These are phyloP conservation scores for Lepilemur ruficaudatus DNA, from an alignment of 2,797 vertebrate species.

Conservation along the genomic window DNA sequence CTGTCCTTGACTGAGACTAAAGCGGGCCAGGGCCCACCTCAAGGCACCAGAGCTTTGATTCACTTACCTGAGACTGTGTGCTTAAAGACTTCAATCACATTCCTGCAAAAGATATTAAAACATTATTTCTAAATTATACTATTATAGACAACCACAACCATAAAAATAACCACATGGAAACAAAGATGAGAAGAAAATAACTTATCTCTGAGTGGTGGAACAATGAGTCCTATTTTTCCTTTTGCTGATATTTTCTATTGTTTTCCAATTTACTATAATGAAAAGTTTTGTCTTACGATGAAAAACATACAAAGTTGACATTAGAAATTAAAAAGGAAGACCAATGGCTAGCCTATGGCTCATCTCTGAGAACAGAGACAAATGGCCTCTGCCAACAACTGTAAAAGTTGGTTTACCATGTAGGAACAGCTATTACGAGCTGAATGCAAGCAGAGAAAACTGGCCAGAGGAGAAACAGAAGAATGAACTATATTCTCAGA, in stretches of 20 bases:
- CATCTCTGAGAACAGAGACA: neutral
- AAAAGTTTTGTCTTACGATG: neutral
- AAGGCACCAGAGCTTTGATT: neutral
- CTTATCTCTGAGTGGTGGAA: neutral
- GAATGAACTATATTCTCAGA: neutral
- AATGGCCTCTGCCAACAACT: neutral
- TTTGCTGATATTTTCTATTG: neutral
- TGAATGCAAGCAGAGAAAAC: neutral
- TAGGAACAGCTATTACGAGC: neutral
- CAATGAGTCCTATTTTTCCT: neutral
- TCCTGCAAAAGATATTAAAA: neutral
- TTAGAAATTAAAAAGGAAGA: neutral
- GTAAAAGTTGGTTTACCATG: neutral
- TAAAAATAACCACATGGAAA: constrained; percentile 6
- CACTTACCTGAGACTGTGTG: neutral
- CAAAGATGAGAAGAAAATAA: constrained; percentile 13
- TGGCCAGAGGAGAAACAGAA: neutral
- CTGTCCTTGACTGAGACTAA: neutral
- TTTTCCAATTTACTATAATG: neutral
- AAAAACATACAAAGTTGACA: neutral
- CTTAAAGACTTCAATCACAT: neutral
- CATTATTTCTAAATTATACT: neutral
- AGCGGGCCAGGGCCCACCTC: neutral
- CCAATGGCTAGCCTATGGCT: neutral
- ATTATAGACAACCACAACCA: neutral